Conservation (phyloP, 2,888 invertebrate genomes). For the Xestia xanthographa region DNA sequence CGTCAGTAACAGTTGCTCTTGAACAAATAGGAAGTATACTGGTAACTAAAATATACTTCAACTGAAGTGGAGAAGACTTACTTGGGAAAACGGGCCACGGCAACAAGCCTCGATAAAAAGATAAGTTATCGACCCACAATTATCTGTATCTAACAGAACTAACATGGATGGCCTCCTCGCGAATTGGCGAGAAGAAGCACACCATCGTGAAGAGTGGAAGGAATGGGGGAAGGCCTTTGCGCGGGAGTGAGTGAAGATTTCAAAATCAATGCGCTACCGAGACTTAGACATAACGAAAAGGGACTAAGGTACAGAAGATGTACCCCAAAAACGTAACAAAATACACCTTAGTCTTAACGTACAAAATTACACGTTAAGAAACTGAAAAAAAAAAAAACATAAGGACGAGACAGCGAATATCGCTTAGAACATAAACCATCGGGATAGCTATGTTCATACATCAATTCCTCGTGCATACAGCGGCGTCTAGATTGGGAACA, state of each 20-base stretch:
- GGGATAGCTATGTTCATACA: constrained; percentile 47
- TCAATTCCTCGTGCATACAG: constrained; percentile 54
- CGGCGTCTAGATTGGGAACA: constrained; percentile 60
- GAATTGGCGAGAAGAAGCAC: too few relatives aligned
- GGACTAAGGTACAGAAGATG: neutral
- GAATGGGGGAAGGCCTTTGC: too few relatives aligned
- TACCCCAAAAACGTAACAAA: neutral
- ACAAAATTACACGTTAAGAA: neutral
- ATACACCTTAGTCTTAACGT: neutral
- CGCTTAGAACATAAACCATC: constrained; percentile 30
- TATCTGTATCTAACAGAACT: neutral
- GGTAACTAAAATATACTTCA: constrained; percentile 21
- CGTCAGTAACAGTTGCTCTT: constrained; percentile 16
- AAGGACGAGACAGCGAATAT: constrained; percentile 3
- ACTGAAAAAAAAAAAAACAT: neutral
- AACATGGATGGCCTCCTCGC: too few relatives aligned
- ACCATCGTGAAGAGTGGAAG: too few relatives aligned
- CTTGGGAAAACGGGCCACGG: neutral
- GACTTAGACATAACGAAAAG: neutral
- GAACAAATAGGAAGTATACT: constrained; percentile 27
- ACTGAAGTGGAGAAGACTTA: constrained; percentile 15
- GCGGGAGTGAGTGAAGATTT: too few relatives aligned
- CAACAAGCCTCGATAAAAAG: neutral
- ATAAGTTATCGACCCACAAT: neutral
- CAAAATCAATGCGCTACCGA: too few relatives aligned